Evolutionary conservation across 2,888 invertebrate genomes (phyloP).

Genomic region (Ellobium chinense): DNA sequence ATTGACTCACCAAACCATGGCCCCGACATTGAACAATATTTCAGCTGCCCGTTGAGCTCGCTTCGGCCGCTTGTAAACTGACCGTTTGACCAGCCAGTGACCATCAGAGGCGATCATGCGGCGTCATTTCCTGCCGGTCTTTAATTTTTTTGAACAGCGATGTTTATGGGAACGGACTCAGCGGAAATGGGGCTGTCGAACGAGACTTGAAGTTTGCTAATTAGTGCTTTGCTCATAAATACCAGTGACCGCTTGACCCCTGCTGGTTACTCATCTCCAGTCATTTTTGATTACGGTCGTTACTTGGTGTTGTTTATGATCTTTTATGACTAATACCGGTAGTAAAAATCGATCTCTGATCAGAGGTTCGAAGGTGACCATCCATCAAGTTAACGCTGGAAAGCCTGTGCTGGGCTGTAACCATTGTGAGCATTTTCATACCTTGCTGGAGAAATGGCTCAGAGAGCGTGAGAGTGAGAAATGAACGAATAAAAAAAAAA

Average conservation of each 20-base stretch:
- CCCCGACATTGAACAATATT: not conserved
- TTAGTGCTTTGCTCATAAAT: not conserved
- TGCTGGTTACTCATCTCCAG: constrained; percentile 2
- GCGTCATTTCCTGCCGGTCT: not conserved
- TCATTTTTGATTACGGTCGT: not conserved
- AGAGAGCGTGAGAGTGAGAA: no score
- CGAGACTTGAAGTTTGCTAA: not conserved
- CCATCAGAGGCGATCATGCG: not conserved
- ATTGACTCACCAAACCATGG: not conserved
- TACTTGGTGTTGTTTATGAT: not conserved
- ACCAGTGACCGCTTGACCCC: not conserved
- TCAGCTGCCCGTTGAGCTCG: not conserved
- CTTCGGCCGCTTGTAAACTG: constrained; percentile 7
- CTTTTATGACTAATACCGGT: not conserved
- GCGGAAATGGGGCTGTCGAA: not conserved
- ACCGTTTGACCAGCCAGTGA: constrained; percentile 19
- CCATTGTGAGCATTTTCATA: no score
- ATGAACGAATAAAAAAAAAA: no score
- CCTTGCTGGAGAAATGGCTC: no score
- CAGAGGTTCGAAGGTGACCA: not conserved
- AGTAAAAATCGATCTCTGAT: constrained; percentile 2
- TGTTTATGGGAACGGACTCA: not conserved
- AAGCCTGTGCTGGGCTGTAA: no score
- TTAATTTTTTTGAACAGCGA: not conserved
- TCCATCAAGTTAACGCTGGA: not conserved